These are phyloP conservation scores for Silurus lanzhouensis DNA, from an alignment of 2,797 vertebrate genomes.

Conservation along the genomic window DNA sequence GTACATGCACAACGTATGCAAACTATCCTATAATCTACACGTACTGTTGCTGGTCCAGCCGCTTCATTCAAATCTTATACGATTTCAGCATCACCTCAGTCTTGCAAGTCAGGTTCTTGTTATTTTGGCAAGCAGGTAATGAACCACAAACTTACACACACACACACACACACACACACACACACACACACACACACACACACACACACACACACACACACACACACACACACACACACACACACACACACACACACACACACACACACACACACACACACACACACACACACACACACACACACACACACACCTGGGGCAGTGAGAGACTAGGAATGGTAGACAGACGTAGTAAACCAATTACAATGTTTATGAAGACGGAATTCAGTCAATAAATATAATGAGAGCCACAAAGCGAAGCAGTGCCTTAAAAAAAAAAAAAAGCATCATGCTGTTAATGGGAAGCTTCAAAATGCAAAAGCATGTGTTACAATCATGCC, in stretches of 20 bases:
- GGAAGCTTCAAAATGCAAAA: neutral
- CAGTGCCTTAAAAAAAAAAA: neutral
- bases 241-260: too few species aligned
- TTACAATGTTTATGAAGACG: neutral
- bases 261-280: too few species aligned
- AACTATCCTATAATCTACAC: neutral
- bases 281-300: too few species aligned
- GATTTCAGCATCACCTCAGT: neutral
- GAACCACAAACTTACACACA: neutral
- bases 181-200: too few species aligned
- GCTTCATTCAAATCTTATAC: too few species aligned
- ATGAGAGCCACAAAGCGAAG: neutral
- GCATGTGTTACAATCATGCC: neutral
- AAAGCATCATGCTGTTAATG: neutral
- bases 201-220: too few species aligned
- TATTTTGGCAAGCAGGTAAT: neutral
- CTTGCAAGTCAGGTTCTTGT: neutral
- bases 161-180: neutral
- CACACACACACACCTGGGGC: neutral
- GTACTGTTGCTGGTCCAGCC: neutral
- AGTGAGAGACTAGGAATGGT: neutral
- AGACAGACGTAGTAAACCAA: neutral
- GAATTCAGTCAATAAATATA: neutral
- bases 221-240: too few species aligned
- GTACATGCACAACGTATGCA: neutral